These are phyloP conservation scores for Neogale vison DNA, from an alignment of 2,113 vertebrate species.

Conservation along the genomic window DNA sequence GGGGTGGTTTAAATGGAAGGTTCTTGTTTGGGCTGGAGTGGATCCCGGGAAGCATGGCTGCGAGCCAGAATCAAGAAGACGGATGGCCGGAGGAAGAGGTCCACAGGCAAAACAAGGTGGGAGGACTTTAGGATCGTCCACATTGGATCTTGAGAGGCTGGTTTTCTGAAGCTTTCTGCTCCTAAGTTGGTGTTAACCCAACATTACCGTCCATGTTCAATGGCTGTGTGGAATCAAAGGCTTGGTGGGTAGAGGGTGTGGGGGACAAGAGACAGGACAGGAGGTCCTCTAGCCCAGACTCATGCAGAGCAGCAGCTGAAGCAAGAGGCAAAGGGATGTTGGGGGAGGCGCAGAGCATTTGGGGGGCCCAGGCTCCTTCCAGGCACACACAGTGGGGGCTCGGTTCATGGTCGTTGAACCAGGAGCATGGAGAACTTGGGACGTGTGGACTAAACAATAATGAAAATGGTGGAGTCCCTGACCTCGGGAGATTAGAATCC, in stretches of 20 bases:
- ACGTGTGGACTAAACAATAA: not conserved
- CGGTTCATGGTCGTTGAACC: not conserved
- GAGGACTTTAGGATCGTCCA: not conserved
- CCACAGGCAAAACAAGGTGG: accelerated
- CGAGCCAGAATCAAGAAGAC: not conserved
- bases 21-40: not conserved
- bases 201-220: not conserved
- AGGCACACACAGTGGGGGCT: too few relatives aligned
- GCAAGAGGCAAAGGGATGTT: not conserved
- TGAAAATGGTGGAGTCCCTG: not conserved
- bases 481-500: not conserved
- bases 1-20: not conserved
- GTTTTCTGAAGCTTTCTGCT: not conserved
- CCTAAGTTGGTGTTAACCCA: not conserved
- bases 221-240: not conserved
- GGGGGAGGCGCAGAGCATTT: not conserved
- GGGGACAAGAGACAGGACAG: not conserved
- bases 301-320: not conserved
- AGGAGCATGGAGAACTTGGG: not conserved
- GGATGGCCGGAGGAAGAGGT: not conserved
- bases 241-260: accelerated
- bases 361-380: not conserved
- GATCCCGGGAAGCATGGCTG: not conserved
- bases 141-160: not conserved
- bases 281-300: not conserved